Conservation (phyloP, 2,888 invertebrate genomes). For the Congeria kusceri region DNA sequence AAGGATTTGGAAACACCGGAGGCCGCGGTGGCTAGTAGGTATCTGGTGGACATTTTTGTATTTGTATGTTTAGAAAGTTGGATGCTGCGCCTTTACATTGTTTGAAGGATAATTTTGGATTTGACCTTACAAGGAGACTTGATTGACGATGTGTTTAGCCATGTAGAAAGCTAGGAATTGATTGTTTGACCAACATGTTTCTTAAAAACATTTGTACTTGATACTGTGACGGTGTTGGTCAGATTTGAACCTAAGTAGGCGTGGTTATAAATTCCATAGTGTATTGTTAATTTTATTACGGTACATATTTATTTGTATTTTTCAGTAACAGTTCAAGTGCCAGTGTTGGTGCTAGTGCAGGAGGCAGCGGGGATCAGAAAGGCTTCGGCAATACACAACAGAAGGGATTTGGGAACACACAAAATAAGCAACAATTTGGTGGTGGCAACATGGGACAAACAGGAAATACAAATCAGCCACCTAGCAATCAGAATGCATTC, state of each 20-base stretch:
- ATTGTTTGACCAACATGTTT: no score
- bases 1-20: constrained; percentile 37
- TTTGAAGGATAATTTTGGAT: no score
- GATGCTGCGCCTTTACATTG: no score
- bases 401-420: constrained; percentile 23
- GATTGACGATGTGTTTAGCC: no score
- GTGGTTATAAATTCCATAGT: no score
- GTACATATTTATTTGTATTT: neutral
- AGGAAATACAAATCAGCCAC: constrained; percentile 33
- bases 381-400: constrained; percentile 32
- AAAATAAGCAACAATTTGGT: neutral
- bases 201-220: no score
- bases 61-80: no score
- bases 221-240: no score
- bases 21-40: constrained; percentile 19
- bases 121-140: no score
- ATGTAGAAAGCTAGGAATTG: no score
- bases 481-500: neutral
- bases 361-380: neutral
- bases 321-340: neutral
- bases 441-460: constrained; percentile 36
- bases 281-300: neutral
- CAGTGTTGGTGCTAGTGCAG: neutral
- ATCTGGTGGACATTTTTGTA: no score
- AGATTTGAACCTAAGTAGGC: no score